phyloP scores from a whole-genome alignment of 2,113 vertebrate species.

The Corythoichthys intestinalis region DNA sequence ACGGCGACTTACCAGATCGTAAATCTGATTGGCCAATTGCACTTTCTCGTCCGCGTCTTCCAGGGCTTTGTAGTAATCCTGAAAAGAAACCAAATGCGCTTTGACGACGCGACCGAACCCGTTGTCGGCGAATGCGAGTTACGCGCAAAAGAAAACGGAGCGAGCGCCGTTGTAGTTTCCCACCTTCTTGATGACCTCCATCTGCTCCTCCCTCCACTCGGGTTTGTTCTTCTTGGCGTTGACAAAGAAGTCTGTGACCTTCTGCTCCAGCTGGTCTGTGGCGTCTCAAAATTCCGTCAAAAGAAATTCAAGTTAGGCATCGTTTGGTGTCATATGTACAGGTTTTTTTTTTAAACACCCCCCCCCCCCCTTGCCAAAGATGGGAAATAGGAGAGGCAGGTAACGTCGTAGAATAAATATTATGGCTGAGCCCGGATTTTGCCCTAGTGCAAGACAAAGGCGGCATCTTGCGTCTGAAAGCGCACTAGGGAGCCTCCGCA shows the following conservation, averaged over 20 bases:
- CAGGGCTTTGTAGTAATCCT: slow-evolving; percentile 98
- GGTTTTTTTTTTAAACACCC: too few species aligned
- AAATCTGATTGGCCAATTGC: slow-evolving; percentile 98
- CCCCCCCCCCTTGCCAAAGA: too few species aligned
- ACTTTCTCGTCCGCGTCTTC: slow-evolving; percentile 99
- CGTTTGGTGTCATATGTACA: too few species aligned
- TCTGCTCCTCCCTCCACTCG: slow-evolving; percentile 98
- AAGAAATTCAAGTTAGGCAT: not conserved
- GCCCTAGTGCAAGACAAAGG: too few species aligned
- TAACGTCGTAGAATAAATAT: too few species aligned
- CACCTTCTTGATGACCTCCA: slow-evolving; percentile 98
- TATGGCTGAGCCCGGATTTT: too few species aligned
- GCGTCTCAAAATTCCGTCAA: slow-evolving; percentile 74
- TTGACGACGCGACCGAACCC: too few species aligned
- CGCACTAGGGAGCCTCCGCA: not conserved
- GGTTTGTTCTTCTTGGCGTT: slow-evolving; percentile 99
- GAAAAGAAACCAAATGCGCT: not conserved
- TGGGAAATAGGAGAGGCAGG: too few species aligned
- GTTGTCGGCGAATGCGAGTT: too few species aligned
- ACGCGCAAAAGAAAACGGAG: too few species aligned
- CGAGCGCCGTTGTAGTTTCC: not conserved
- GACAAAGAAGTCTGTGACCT: slow-evolving; percentile 95
- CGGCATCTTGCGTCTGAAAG: too few species aligned
- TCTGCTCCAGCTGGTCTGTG: slow-evolving; percentile 97
- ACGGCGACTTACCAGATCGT: slow-evolving; percentile 89